phyloP scores from a whole-genome alignment of 2,113 vertebrate genomes.

The Numenius arquata region DNA sequence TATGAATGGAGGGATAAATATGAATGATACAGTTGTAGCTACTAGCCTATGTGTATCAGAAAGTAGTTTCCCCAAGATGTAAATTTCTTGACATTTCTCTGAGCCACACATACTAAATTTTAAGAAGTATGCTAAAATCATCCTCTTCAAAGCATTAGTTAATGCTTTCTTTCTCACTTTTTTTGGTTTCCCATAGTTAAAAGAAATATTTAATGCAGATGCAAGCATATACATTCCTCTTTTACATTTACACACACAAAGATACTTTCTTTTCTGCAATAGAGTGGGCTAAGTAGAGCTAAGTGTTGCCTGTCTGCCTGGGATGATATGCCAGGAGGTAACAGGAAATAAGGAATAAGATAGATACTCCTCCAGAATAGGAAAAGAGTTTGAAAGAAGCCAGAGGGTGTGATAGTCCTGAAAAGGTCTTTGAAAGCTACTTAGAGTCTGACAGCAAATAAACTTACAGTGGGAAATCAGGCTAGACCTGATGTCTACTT shows the following conservation, averaged over 20 bases:
- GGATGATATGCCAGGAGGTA: neutral
- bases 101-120: neutral
- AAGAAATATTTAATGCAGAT: neutral
- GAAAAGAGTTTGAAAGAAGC: neutral
- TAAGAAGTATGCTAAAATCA: neutral
- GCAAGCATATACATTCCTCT: neutral
- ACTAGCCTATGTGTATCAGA: neutral
- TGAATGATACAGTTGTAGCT: neutral
- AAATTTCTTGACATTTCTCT: neutral
- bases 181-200: neutral
- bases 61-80: neutral
- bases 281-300: neutral
- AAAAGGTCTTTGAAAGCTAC: neutral
- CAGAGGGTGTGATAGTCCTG: neutral
- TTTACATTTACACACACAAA: neutral
- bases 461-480: neutral
- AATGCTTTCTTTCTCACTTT: neutral
- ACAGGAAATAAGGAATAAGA: neutral
- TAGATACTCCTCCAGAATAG: neutral
- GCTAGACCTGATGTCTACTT: slow-evolving; percentile 1
- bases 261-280: neutral
- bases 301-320: neutral
- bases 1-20: neutral
- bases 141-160: neutral
- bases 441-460: neutral